These are phyloP conservation scores for Mystacornis crossleyi DNA, from an alignment of 2,113 vertebrate genomes.

Conservation along the genomic window DNA sequence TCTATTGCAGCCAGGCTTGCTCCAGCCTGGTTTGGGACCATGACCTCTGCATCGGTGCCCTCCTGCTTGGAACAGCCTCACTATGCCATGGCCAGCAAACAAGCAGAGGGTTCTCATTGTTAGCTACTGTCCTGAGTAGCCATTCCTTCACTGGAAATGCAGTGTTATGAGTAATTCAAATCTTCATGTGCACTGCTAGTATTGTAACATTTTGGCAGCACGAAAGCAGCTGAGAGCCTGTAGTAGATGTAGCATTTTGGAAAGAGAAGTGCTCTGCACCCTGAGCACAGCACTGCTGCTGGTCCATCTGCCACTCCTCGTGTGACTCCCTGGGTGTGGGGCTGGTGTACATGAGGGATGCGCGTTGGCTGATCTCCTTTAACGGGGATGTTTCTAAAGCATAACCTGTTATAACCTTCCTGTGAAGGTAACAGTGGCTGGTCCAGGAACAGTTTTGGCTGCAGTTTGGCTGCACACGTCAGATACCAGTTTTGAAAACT, in stretches of 20 bases:
- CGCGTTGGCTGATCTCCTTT: background rate
- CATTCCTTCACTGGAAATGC: background rate
- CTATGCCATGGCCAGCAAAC: background rate
- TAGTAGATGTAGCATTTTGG: background rate
- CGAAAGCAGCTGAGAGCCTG: background rate
- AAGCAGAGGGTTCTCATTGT: background rate
- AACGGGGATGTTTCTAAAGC: background rate
- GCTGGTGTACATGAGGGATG: background rate
- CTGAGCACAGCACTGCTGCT: background rate
- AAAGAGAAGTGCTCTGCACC: background rate
- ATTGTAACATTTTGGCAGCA: background rate
- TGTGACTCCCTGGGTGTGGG: background rate
- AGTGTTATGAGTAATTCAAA: background rate
- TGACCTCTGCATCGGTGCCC: background rate
- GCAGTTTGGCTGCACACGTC: background rate
- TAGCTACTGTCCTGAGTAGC: background rate
- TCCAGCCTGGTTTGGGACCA: background rate
- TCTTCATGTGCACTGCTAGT: background rate
- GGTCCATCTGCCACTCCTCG: accelerated
- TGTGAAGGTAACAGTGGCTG: background rate
- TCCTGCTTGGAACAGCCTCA: background rate
- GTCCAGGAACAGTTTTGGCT: background rate
- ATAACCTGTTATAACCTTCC: background rate
- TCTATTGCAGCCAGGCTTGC: background rate
- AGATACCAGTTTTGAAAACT: background rate